Percentiles rank a stretch among this genome's conserved stretches.
These are phyloP conservation scores for Conistra vaccinii DNA, from an alignment of 2,888 invertebrate genomes.

Conservation along the genomic window DNA sequence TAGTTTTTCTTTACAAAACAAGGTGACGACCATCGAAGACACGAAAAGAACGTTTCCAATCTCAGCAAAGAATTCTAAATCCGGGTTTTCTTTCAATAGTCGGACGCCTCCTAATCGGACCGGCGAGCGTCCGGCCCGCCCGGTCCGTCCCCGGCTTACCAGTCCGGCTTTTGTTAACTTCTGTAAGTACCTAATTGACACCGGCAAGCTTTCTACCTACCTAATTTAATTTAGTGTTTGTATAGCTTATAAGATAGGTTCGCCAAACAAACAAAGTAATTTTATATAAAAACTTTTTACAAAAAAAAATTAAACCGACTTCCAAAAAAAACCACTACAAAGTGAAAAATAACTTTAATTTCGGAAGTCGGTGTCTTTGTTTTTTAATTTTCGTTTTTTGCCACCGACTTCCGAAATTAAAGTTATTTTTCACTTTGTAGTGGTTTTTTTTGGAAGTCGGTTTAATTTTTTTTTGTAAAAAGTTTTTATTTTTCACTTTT, in stretches of 20 bases:
- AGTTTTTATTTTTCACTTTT: no score
- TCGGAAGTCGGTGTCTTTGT: no score
- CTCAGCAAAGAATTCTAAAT: constrained; percentile 58
- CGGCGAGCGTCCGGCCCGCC: constrained; percentile 39
- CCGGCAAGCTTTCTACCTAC: constrained; percentile 27
- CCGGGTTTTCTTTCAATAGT: constrained; percentile 65
- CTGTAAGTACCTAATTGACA: constrained; percentile 57
- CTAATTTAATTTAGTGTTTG: constrained; percentile 51
- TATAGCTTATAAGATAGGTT: constrained; percentile 14
- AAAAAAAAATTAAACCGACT: no score
- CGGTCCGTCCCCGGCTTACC: constrained; percentile 46
- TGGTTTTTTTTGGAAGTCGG: no score
- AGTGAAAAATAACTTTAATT: no score
- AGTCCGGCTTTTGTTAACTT: constrained; percentile 62
- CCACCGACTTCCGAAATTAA: no score
- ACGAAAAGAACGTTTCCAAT: constrained; percentile 58
- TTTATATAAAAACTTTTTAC: constrained; percentile 1
- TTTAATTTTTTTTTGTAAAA: no score
- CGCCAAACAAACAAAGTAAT: constrained; percentile 13
- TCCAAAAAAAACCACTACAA: no score
- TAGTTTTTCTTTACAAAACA: constrained; percentile 49
- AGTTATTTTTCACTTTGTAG: no score
- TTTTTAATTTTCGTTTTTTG: no score
- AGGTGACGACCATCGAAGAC: constrained; percentile 30
- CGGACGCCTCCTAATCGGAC: constrained; percentile 50